Evolutionary conservation across 2,113 vertebrate species (phyloP), one percentile per base, ranked within the genome.

Genomic region (Oryzias curvinotus): DNA sequence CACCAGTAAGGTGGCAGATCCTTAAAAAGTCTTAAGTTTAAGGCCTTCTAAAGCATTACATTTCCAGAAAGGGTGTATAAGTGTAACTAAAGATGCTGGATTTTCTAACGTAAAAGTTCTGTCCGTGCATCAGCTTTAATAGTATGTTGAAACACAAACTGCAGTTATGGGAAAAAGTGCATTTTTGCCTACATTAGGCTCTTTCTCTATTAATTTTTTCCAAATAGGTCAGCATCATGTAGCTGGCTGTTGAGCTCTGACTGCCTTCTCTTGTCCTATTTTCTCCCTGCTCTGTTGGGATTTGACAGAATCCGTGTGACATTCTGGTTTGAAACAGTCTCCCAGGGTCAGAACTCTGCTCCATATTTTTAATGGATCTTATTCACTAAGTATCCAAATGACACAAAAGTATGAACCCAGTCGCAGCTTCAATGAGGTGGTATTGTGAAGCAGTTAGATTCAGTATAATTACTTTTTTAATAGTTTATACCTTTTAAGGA

Each of bases 251-350:
- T 52, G 72, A 6, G 57, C 52, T 68, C 56, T 14, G 70, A 71
- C 76, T 60, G 64, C 25, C 62, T 58, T 4, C 66, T 47, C 52
- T 57, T 64, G 62, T 69, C 81, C 75, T 65, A 63, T 64, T 77
- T 75, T 56, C 64, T 75, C 58, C n/a, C 65, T 18, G 58, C 68
- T 76, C 25, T 23, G 65, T 55, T 65, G n/a, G 51, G 50, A 68
- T 47, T 52, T 82, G 82, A 84, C 80, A 58, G 76, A 85, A 78
- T 73, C 57, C 53, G 14, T 62, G 47, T 71, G 82, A 85, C 84
- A 71, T 63, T 62, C 47, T 59, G 75, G 73, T 74, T 71, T 59
- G 52, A 79, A 74, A 77, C 64, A 61, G 55, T 75, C 73, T 78
- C 73, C 75, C 67, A 6, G 50, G 78, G 47, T 60, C 73, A 45